phyloP scores from a whole-genome alignment of 2,888 invertebrate species.

The Dascillus cervinus region DNA sequence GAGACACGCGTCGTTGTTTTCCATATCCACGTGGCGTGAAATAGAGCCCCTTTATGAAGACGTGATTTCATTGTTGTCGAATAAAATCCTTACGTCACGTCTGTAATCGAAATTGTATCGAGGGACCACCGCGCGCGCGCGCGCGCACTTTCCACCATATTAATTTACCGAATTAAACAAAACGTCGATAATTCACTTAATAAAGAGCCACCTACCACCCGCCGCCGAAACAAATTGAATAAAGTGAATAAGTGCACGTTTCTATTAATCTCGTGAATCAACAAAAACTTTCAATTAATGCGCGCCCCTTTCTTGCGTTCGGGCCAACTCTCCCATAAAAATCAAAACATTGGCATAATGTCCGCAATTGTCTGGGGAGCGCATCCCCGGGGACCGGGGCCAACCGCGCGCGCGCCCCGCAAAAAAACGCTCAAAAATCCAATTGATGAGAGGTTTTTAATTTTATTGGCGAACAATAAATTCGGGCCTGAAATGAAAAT shows the following conservation, averaged over 20 bases:
- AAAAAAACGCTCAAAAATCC: too few species aligned
- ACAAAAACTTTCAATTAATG: constrained; percentile 38
- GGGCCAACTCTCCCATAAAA: constrained; percentile 40
- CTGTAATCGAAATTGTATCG: constrained; percentile 40
- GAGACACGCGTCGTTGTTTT: constrained; percentile 39
- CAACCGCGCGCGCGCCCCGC: too few species aligned
- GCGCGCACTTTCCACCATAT: too few species aligned
- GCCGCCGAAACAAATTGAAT: too few species aligned
- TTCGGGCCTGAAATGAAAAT: constrained; percentile 14
- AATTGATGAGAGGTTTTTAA: too few species aligned
- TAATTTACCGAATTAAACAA: too few species aligned
- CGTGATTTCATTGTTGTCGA: constrained; percentile 38
- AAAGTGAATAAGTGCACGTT: too few species aligned
- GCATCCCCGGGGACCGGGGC: constrained; percentile 14
- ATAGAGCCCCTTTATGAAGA: constrained; percentile 36
- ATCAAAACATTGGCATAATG: constrained; percentile 37
- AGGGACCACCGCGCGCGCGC: too few species aligned
- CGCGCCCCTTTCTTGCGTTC: constrained; percentile 21
- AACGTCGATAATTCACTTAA: too few species aligned
- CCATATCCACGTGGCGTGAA: constrained; percentile 36
- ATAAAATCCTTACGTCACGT: constrained; percentile 36
- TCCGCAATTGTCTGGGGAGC: constrained; percentile 12
- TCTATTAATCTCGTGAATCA: constrained; percentile 36
- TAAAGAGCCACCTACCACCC: too few species aligned
- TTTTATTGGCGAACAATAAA: constrained; percentile 11